Conservation (phyloP, 1,140 invertebrate species). For the Dendrolimus punctatus region DNA sequence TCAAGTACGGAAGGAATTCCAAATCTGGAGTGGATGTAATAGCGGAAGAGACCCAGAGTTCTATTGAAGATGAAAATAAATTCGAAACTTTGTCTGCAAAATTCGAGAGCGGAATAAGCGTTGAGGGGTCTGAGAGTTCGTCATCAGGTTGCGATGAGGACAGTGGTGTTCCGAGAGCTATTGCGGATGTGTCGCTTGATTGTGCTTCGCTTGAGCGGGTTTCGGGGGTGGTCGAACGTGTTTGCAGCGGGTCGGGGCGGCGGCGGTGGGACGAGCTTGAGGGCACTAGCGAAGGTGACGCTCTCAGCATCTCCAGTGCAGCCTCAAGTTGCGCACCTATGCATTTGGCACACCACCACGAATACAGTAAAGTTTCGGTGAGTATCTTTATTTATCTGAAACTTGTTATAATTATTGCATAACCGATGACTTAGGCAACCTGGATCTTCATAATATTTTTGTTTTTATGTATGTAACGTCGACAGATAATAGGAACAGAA, state of each 20-base stretch:
- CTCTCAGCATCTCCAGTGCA: constrained; percentile 57
- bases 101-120: constrained; percentile 51
- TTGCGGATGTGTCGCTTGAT: constrained; percentile 49
- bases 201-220: constrained; percentile 65
- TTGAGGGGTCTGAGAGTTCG: constrained; percentile 42
- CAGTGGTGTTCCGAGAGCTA: constrained; percentile 49
- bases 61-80: constrained; percentile 15
- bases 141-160: constrained; percentile 46
- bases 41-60: constrained; percentile 28
- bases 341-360: constrained; percentile 50
- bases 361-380: constrained; percentile 64
- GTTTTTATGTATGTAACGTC: too few relatives aligned
- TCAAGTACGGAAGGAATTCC: constrained; percentile 39
- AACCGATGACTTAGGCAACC: too few relatives aligned
- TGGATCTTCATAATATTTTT: too few relatives aligned
- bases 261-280: constrained; percentile 62
- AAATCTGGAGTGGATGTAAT: constrained; percentile 31
- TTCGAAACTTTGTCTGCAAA: constrained; percentile 33
- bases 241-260: constrained; percentile 66
- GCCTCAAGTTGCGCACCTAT: constrained; percentile 58
- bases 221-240: constrained; percentile 49
- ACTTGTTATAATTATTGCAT: not conserved
- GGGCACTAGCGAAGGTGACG: constrained; percentile 55
- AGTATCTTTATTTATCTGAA: constrained; percentile 18
- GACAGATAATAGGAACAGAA: too few relatives aligned